Percentiles rank a stretch among this genome's conserved stretches.
Evolutionary conservation across 92 coral and sea anemone genomes (phyloP).

Genomic region (Umimayanthus kanabou): DNA sequence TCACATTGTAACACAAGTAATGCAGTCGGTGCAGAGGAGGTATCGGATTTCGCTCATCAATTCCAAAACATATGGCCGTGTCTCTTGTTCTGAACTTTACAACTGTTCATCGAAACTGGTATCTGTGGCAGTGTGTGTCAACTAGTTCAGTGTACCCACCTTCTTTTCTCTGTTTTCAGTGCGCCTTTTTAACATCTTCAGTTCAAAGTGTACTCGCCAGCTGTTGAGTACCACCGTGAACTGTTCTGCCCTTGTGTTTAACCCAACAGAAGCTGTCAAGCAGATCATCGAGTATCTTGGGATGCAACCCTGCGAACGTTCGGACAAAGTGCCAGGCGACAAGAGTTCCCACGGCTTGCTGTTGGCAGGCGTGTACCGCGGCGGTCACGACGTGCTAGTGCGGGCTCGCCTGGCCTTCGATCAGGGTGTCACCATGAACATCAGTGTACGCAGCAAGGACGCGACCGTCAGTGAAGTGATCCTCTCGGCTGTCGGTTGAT

Average conservation of each 20-base stretch:
- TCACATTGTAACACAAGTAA: no score
- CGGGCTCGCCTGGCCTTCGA: constrained; percentile 95
- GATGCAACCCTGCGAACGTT: constrained; percentile 98
- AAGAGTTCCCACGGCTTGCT: constrained; percentile 92
- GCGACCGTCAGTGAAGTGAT: constrained; percentile 94
- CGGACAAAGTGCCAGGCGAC: constrained; percentile 93
- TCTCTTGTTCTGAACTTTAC: neutral
- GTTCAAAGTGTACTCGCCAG: neutral
- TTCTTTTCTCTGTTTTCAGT: no score
- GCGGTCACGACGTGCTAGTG: constrained; percentile 94
- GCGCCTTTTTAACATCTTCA: neutral
- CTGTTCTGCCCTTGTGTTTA: neutral
- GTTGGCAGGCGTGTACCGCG: constrained; percentile 96
- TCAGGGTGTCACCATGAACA: constrained; percentile 98
- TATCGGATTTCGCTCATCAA: neutral
- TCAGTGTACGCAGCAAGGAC: constrained; percentile 95
- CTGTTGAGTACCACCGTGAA: neutral
- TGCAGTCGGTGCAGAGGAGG: no score
- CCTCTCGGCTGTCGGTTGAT: constrained; percentile 92
- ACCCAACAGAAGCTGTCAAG: constrained; percentile 89
- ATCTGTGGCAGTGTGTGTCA: neutral
- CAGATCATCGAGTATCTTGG: constrained; percentile 97
- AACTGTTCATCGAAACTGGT: neutral
- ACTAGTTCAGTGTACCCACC: neutral
- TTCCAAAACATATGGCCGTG: neutral